These are phyloP conservation scores for Dexiosoma caninum DNA, from an alignment of 2,888 invertebrate genomes.

Conservation along the genomic window DNA sequence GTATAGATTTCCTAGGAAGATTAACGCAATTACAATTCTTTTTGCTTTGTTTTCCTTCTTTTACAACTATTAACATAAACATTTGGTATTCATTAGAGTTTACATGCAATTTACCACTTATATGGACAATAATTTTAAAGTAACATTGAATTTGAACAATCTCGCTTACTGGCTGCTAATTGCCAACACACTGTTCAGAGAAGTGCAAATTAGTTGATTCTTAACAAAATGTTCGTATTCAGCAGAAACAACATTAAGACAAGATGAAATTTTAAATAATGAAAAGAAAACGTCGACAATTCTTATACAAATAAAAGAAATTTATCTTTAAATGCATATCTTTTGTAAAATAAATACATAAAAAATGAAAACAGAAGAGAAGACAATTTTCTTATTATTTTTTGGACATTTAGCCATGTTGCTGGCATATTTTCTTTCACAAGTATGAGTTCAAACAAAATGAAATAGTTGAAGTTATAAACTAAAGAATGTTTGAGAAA, in stretches of 20 bases:
- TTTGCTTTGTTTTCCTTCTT: background rate
- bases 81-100: conserved; percentile 29
- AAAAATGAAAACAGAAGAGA: background rate
- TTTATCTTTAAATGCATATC: background rate
- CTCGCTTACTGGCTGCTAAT: conserved; percentile 25
- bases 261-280: background rate
- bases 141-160: conserved; percentile 19
- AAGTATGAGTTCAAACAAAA: conserved; percentile 19
- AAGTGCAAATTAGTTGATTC: conserved; percentile 39
- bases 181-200: conserved; percentile 13
- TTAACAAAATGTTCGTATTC: background rate
- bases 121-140: conserved; percentile 5
- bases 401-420: conserved; percentile 18
- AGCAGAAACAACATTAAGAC: background rate
- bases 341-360: conserved; percentile 15
- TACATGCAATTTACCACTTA: conserved; percentile 14
- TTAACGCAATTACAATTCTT: background rate
- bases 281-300: conserved; percentile 1
- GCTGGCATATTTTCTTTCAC: background rate
- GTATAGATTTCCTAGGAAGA: background rate
- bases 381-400: background rate
- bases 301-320: conserved; percentile 13
- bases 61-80: conserved; percentile 2
- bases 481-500: conserved; percentile 11
- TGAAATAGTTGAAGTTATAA: conserved; percentile 42